These are phyloP conservation scores for Actinia equina DNA, from an alignment of 64 coral and sea anemone species.

Conservation along the genomic window DNA sequence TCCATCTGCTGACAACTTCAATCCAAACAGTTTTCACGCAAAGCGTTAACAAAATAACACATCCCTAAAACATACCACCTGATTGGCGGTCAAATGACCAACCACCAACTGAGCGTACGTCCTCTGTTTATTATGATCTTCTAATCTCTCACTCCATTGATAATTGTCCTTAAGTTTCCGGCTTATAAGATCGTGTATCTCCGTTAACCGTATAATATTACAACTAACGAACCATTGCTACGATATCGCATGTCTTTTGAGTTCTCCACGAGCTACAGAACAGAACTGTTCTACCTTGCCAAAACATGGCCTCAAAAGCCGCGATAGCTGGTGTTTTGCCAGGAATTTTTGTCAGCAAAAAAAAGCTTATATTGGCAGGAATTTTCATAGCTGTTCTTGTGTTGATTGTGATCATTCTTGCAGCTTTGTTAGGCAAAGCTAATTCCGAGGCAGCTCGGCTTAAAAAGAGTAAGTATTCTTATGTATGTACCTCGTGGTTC, in stretches of 20 bases:
- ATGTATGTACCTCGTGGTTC: background rate
- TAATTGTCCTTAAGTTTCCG: background rate
- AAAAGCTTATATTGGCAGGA: conserved; percentile 19
- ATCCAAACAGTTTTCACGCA: too few species aligned
- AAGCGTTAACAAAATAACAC: too few species aligned
- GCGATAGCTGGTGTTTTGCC: background rate
- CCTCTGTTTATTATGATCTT: too few species aligned
- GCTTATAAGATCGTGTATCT: background rate
- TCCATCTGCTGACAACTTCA: too few species aligned
- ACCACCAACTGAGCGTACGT: too few species aligned
- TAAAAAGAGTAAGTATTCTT: background rate
- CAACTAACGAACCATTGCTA: background rate
- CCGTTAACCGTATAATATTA: background rate
- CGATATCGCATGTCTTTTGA: background rate
- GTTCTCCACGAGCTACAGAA: background rate
- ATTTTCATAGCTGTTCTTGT: conserved; percentile 31
- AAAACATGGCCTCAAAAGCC: background rate
- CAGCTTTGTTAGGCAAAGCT: conserved; percentile 20
- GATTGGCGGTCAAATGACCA: too few species aligned
- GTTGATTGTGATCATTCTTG: conserved; percentile 49
- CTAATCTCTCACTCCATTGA: too few species aligned
- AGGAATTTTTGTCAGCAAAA: conserved; percentile 51
- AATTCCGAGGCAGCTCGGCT: background rate
- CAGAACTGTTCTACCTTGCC: background rate
- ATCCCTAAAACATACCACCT: too few species aligned